phyloP scores from a whole-genome alignment of 2,113 vertebrate species.

The Tragelaphus strepsiceros region DNA sequence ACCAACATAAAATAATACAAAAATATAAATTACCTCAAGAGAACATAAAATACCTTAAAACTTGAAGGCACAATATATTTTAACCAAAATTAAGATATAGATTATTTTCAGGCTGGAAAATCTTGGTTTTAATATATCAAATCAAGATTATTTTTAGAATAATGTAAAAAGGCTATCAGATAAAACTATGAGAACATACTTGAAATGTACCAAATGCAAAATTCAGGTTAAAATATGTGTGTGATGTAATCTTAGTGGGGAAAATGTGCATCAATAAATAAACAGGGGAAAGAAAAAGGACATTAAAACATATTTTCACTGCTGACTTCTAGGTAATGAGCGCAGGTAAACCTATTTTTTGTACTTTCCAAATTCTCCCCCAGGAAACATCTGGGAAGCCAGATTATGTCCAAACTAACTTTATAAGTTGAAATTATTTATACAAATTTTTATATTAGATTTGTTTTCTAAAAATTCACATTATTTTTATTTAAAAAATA shows the following conservation, averaged over 20 bases:
- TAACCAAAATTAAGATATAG: neutral
- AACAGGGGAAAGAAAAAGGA: neutral
- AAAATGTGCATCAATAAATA: neutral
- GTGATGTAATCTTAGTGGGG: neutral
- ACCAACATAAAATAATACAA: neutral
- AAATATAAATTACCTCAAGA: neutral
- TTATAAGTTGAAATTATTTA: neutral
- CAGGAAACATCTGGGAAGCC: neutral
- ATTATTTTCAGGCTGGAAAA: neutral
- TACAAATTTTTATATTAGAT: neutral
- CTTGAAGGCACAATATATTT: neutral
- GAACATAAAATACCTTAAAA: neutral
- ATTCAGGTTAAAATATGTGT: neutral
- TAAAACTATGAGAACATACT: neutral
- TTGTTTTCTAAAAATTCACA: neutral
- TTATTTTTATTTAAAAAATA: neutral
- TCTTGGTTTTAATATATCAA: neutral
- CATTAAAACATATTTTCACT: neutral
- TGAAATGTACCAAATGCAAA: neutral
- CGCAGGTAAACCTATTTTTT: neutral
- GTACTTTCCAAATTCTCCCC: neutral
- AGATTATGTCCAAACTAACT: neutral
- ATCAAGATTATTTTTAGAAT: neutral
- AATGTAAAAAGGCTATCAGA: neutral
- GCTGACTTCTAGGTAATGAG: neutral